These are phyloP conservation scores for Standfussiana lucernea DNA, from an alignment of 2,888 invertebrate species.

Conservation along the genomic window DNA sequence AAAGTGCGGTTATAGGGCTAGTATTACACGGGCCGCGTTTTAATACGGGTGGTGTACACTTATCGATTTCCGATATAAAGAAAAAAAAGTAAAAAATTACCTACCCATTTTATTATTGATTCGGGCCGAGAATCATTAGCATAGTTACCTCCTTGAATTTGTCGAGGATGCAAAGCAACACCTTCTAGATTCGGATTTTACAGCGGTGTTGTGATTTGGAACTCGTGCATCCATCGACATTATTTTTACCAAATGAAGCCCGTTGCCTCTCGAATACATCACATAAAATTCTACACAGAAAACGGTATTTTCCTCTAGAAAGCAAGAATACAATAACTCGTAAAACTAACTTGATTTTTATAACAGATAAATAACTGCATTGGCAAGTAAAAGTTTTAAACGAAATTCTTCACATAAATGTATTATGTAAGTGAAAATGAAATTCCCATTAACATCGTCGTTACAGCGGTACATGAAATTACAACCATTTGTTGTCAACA, in stretches of 20 bases:
- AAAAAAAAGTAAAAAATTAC: too few relatives aligned
- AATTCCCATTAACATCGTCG: neutral
- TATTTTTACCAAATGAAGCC: neutral
- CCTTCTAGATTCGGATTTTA: too few relatives aligned
- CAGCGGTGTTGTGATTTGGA: too few relatives aligned
- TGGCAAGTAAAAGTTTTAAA: constrained; percentile 11
- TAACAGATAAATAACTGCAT: constrained; percentile 3
- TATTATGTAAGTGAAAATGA: neutral
- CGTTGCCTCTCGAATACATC: neutral
- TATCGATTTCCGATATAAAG: too few relatives aligned
- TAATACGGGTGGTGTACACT: too few relatives aligned
- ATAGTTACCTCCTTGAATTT: too few relatives aligned
- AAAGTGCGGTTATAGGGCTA: too few relatives aligned
- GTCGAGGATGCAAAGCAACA: too few relatives aligned
- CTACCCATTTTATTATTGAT: too few relatives aligned
- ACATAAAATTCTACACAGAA: constrained; percentile 3
- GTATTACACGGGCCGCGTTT: too few relatives aligned
- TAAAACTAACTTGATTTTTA: constrained; percentile 10
- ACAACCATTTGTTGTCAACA: neutral
- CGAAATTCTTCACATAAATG: neutral
- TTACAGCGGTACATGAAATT: neutral
- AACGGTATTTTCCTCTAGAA: constrained; percentile 16
- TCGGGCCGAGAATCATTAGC: too few relatives aligned
- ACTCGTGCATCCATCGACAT: too few relatives aligned
- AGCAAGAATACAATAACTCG: constrained; percentile 25